Evolutionary conservation across 2,113 vertebrate species (phyloP).

Genomic region (Vulpes ferrilata): DNA sequence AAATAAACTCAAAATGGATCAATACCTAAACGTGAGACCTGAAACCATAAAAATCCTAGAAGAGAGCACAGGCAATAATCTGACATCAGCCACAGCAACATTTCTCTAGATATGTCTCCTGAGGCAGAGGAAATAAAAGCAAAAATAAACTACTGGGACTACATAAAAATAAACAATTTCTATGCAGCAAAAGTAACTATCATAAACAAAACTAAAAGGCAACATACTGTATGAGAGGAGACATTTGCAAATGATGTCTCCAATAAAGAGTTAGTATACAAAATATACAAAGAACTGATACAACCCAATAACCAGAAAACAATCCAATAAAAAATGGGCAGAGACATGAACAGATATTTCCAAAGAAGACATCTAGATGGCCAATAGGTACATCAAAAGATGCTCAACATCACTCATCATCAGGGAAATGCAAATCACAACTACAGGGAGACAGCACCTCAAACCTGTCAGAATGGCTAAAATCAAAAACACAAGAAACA

Average conservation of each 20-base stretch:
- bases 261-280: not conserved
- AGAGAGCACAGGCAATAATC: not conserved
- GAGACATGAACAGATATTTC: not conserved
- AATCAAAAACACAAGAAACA: not conserved
- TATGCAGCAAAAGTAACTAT: not conserved
- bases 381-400: not conserved
- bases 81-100: not conserved
- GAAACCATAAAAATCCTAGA: not conserved
- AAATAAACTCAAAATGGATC: not conserved
- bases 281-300: not conserved
- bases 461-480: not conserved
- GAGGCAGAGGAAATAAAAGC: not conserved
- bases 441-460: not conserved
- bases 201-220: not conserved
- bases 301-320: not conserved
- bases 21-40: not conserved
- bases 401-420: not conserved
- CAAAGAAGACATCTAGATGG: not conserved
- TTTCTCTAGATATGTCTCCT: not conserved
- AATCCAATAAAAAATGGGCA: not conserved
- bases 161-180: not conserved
- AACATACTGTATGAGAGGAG: not conserved
- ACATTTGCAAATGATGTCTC: not conserved
- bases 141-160: not conserved
- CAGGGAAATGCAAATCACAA: not conserved